Evolutionary conservation across 2,888 invertebrate species (phyloP).

Genomic region (Ochropacha duplaris): DNA sequence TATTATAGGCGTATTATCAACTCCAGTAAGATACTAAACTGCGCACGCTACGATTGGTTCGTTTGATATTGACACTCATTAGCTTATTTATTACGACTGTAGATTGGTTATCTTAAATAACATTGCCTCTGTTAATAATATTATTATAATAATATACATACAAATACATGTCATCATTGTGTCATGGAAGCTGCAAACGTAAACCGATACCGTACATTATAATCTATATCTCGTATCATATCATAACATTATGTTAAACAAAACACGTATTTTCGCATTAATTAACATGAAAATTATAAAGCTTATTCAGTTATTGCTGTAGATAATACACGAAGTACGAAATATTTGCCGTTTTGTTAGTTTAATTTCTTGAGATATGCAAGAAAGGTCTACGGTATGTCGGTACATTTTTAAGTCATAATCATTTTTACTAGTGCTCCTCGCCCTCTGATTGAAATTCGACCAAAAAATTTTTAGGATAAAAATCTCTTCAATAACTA

Average conservation of each 20-base stretch:
- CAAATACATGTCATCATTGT: constrained; percentile 41
- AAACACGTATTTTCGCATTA: not conserved
- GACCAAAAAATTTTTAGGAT: too few relatives aligned
- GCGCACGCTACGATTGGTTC: constrained; percentile 51
- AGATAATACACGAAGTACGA: not conserved
- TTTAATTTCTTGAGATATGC: too few relatives aligned
- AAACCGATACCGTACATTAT: not conserved
- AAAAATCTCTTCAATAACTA: too few relatives aligned
- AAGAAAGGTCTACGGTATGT: too few relatives aligned
- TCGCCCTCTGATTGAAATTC: too few relatives aligned
- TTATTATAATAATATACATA: constrained; percentile 33
- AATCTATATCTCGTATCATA: not conserved
- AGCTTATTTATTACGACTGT: constrained; percentile 72
- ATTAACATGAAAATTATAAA: not conserved
- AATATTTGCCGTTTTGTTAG: not conserved
- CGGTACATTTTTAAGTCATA: not conserved
- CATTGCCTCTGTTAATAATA: constrained; percentile 64
- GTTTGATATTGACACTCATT: constrained; percentile 77
- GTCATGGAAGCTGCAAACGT: constrained; percentile 33
- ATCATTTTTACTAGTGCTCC: too few relatives aligned
- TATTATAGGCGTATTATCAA: constrained; percentile 38
- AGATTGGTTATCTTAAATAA: constrained; percentile 73
- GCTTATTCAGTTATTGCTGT: not conserved
- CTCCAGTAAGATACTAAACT: constrained; percentile 41
- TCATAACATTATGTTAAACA: not conserved